Conservation (phyloP, 2,888 invertebrate genomes). For the Clivina fossor region DNA sequence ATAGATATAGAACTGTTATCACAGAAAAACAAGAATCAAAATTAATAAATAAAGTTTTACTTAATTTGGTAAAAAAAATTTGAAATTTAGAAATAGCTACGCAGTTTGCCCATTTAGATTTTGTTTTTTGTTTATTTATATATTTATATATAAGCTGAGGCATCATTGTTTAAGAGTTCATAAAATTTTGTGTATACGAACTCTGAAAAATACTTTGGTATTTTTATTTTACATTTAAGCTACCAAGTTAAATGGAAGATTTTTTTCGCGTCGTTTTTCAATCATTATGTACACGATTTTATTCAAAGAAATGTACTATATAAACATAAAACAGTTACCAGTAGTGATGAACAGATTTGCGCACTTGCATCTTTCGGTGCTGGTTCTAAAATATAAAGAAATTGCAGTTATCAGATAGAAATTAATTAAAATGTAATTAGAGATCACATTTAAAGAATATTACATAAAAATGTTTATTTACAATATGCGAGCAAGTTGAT, state of each 20-base stretch:
- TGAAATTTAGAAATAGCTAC: constrained; percentile 19
- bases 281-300: constrained; percentile 36
- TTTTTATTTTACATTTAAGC: constrained; percentile 45
- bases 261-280: too few species aligned
- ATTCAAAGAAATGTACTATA: constrained; percentile 39
- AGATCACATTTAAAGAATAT: too few species aligned
- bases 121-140: too few species aligned
- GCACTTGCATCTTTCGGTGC: constrained; percentile 3
- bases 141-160: constrained; percentile 23
- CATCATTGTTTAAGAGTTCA: constrained; percentile 21
- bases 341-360: constrained; percentile 37
- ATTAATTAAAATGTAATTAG: too few species aligned
- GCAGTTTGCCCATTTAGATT: constrained; percentile 22
- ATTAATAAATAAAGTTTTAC: constrained; percentile 13
- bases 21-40: constrained; percentile 19
- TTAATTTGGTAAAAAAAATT: constrained; percentile 10
- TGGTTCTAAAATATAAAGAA: constrained; percentile 23
- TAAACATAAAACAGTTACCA: constrained; percentile 41
- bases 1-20: constrained; percentile 9
- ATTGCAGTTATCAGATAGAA: background rate
- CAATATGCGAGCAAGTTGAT: too few species aligned
- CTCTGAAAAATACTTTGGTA: constrained; percentile 43
- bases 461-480: too few species aligned
- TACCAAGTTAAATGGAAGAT: constrained; percentile 47
- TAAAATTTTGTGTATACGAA: constrained; percentile 1